These are phyloP conservation scores for Oscheius sp. DNA, from an alignment of 2,888 invertebrate genomes.

Conservation along the genomic window DNA sequence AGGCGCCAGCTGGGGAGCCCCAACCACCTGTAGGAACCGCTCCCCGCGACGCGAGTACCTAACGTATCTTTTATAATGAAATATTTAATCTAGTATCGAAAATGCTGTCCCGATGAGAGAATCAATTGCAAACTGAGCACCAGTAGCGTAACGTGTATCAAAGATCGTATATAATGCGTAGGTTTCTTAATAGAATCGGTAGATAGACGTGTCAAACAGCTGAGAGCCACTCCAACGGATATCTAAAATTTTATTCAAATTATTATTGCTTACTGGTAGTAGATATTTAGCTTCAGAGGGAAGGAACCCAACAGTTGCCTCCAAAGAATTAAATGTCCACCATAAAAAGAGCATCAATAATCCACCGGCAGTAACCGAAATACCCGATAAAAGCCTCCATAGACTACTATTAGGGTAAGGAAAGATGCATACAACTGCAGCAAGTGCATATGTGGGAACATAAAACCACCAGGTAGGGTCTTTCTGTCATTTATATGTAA, in stretches of 20 bases:
- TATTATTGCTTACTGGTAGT: constrained; percentile 17
- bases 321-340: constrained; percentile 28
- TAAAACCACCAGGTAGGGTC: constrained; percentile 32
- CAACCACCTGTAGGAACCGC: no score
- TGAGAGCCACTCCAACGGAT: constrained; percentile 15
- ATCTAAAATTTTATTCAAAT: constrained; percentile 6
- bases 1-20: no score
- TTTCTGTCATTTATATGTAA: constrained; percentile 1
- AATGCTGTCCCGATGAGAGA: constrained; percentile 14
- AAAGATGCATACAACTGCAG: constrained; percentile 24
- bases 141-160: constrained; percentile 10
- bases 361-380: constrained; percentile 25
- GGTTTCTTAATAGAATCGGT: constrained; percentile 19
- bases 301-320: background rate
- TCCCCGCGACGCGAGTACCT: no score
- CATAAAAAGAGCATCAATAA: constrained; percentile 28
- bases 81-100: constrained; percentile 2
- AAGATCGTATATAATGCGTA: constrained; percentile 27
- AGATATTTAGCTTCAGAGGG: constrained; percentile 24
- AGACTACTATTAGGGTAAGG: constrained; percentile 21
- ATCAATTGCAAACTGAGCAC: constrained; percentile 13
- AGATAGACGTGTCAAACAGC: constrained; percentile 14
- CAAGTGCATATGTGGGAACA: constrained; percentile 19
- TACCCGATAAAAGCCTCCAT: constrained; percentile 29
- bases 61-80: background rate